Conservation (phyloP, 2,888 invertebrate species). For the Ormyrus thymus region DNA sequence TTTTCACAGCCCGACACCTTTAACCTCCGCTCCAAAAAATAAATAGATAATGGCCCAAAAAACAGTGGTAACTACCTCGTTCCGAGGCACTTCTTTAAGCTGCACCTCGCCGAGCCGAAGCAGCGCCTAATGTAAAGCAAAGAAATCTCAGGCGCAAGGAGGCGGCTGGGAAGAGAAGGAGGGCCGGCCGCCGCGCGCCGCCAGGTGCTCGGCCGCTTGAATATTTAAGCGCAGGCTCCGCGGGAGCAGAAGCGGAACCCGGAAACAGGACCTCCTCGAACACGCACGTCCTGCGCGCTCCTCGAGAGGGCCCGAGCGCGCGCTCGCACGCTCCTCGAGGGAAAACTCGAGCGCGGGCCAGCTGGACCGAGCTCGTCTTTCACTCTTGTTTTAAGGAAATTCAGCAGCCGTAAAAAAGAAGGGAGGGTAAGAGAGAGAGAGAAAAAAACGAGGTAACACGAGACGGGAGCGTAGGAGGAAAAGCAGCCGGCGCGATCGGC, state of each 20-base stretch:
- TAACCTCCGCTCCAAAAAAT: too few relatives aligned
- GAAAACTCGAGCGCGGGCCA: conserved; percentile 37
- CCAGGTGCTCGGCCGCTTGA: conserved; percentile 57
- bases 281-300: conserved; percentile 70
- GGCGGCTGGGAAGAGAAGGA: too few relatives aligned
- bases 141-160: too few relatives aligned
- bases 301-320: conserved; percentile 45
- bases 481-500: conserved; percentile 11
- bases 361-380: conserved; percentile 55
- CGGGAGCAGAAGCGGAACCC: conserved; percentile 65
- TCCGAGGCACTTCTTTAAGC: too few relatives aligned
- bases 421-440: neutral
- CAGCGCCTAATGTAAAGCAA: too few relatives aligned
- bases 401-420: neutral
- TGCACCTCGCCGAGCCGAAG: too few relatives aligned
- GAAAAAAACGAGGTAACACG: conserved; percentile 11
- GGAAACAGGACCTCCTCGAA: conserved; percentile 69
- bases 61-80: too few relatives aligned
- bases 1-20: neutral
- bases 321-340: neutral
- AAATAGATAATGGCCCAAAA: too few relatives aligned
- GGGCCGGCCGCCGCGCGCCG: neutral
- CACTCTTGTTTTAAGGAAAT: conserved; percentile 54
- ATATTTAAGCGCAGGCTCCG: conserved; percentile 60
- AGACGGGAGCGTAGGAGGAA: neutral